Evolutionary conservation across 1,140 invertebrate species (phyloP).

Genomic region (Manduca sexta): DNA sequence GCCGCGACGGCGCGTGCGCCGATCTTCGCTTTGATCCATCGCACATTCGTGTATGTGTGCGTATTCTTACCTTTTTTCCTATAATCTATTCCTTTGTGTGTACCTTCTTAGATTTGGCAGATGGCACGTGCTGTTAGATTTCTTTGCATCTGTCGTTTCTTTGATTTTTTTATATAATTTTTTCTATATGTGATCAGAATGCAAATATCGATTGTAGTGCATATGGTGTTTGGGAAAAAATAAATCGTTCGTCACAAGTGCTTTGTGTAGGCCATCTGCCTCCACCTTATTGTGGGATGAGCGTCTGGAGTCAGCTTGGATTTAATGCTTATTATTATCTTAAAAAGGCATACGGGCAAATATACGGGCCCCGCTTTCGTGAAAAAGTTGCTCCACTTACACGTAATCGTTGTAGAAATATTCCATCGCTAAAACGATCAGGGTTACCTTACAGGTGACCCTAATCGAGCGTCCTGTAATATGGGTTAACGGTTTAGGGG

Average conservation of each 20-base stretch:
- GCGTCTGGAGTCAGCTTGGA: constrained; percentile 9
- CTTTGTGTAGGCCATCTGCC: constrained; percentile 45
- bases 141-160: constrained; percentile 65
- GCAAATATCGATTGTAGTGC: constrained; percentile 62
- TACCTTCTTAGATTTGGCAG: constrained; percentile 64
- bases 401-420: too few relatives aligned
- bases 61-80: constrained; percentile 33
- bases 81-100: constrained; percentile 28
- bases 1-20: constrained; percentile 52
- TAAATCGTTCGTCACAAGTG: constrained; percentile 53
- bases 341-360: too few relatives aligned
- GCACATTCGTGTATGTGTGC: constrained; percentile 34
- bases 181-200: constrained; percentile 61
- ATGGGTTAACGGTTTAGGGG: too few relatives aligned
- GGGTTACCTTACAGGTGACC: too few relatives aligned
- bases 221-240: constrained; percentile 60
- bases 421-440: too few relatives aligned
- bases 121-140: constrained; percentile 65
- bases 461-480: too few relatives aligned
- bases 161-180: constrained; percentile 58
- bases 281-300: constrained; percentile 33
- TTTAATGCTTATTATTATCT: not conserved
- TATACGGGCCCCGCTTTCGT: too few relatives aligned
- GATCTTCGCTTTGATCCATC: constrained; percentile 50
- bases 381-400: too few relatives aligned